phyloP scores from a whole-genome alignment of 2,888 invertebrate species.

The Alcis repandata region DNA sequence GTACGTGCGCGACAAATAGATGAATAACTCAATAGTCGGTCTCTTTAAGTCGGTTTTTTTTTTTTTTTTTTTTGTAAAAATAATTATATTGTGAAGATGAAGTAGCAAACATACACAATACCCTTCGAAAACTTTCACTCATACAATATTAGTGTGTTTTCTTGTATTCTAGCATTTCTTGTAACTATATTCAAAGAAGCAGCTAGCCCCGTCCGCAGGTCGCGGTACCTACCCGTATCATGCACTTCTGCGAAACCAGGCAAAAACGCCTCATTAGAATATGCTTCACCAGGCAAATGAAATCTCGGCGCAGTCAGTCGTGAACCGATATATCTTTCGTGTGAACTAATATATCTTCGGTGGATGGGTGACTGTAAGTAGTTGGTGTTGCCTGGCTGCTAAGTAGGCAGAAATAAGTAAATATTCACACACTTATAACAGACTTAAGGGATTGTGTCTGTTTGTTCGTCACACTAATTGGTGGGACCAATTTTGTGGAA shows the following conservation, averaged over 20 bases:
- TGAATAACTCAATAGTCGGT: too few species aligned
- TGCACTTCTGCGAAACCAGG: conserved; percentile 6
- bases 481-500: too few species aligned
- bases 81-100: too few species aligned
- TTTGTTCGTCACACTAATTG: too few species aligned
- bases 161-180: neutral
- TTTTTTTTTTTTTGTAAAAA: too few species aligned
- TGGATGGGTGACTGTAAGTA: neutral
- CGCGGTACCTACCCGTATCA: conserved; percentile 15
- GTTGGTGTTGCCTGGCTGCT: conserved; percentile 9
- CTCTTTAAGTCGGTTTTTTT: too few species aligned
- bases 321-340: conserved; percentile 32
- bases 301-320: conserved; percentile 26
- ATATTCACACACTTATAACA: neutral
- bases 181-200: neutral
- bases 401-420: neutral
- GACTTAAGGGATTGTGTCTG: too few species aligned
- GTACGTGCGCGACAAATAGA: too few species aligned
- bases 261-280: conserved; percentile 16
- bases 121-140: too few species aligned
- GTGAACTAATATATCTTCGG: conserved; percentile 31
- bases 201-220: neutral
- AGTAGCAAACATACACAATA: too few species aligned
- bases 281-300: conserved; percentile 23
- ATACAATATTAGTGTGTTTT: too few species aligned